Evolutionary conservation across 2,888 invertebrate species (phyloP).

Genomic region (Yponomeuta plumbellus): DNA sequence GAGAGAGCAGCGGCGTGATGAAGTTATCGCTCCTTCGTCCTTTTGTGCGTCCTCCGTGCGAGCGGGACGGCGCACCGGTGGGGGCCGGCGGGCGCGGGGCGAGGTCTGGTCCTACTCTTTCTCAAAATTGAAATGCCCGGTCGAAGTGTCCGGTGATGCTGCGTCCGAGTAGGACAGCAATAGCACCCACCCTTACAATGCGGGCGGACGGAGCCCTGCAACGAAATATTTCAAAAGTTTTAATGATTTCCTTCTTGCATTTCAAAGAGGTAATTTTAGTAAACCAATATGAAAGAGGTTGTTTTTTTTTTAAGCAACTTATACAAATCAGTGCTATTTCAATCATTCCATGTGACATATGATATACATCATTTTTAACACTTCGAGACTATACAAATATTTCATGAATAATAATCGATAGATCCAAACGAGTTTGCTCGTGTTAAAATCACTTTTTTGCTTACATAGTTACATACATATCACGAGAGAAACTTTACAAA

Average conservation of each 20-base stretch:
- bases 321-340: background rate
- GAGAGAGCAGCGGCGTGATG: conserved; percentile 69
- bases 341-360: too few relatives aligned
- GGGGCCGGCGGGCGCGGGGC: conserved; percentile 43
- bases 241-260: conserved; percentile 26
- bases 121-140: conserved; percentile 78
- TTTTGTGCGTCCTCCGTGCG: conserved; percentile 74
- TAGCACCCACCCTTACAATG: conserved; percentile 74
- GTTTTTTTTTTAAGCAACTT: background rate
- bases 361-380: too few relatives aligned
- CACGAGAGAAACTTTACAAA: too few relatives aligned
- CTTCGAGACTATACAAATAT: too few relatives aligned
- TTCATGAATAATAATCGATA: too few relatives aligned
- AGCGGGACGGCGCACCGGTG: conserved; percentile 55
- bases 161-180: conserved; percentile 74
- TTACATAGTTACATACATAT: too few relatives aligned
- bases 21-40: conserved; percentile 78
- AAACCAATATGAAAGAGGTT: background rate
- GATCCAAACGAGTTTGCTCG: too few relatives aligned
- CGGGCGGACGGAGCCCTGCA: conserved; percentile 70
- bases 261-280: background rate
- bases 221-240: conserved; percentile 68
- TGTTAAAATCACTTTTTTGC: too few relatives aligned
- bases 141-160: conserved; percentile 78
- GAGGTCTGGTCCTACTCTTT: conserved; percentile 73